Conservation (phyloP, 2,113 vertebrate species). For the Neofelis nebulosa region DNA sequence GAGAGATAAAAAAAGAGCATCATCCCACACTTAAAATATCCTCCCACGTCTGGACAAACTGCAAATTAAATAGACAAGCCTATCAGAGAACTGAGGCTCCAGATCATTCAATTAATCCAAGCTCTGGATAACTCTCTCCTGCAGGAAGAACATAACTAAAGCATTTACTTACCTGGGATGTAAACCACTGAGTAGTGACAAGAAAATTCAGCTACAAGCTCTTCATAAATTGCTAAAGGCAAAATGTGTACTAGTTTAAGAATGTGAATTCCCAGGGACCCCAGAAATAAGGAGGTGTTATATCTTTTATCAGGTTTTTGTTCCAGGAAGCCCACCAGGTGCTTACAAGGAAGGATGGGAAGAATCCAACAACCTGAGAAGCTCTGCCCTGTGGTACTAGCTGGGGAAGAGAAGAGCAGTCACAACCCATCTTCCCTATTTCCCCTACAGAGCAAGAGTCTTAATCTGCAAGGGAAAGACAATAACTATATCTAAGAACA, state of each 20-base stretch:
- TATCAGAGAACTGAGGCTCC: constrained; percentile 7
- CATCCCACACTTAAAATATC: neutral
- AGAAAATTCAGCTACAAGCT: neutral
- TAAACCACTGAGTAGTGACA: neutral
- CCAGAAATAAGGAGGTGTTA: neutral
- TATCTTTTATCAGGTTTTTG: neutral
- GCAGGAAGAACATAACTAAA: neutral
- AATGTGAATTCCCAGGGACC: neutral
- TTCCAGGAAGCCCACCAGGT: neutral
- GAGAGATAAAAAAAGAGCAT: neutral
- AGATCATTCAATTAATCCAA: constrained; percentile 6
- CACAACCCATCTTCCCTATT: constrained; percentile 1
- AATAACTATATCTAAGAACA: neutral
- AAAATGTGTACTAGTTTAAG: neutral
- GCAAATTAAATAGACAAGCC: constrained; percentile 35
- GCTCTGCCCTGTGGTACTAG: neutral
- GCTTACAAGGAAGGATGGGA: neutral
- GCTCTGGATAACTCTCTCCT: neutral
- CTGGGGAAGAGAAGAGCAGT: neutral
- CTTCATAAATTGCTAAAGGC: neutral
- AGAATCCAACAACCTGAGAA: neutral
- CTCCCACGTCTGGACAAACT: neutral
- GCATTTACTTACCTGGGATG: neutral
- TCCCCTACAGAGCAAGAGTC: neutral
- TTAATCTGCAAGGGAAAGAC: neutral